Evolutionary conservation across 2,888 invertebrate species (phyloP).

Genomic region (Dryococelus australis): DNA sequence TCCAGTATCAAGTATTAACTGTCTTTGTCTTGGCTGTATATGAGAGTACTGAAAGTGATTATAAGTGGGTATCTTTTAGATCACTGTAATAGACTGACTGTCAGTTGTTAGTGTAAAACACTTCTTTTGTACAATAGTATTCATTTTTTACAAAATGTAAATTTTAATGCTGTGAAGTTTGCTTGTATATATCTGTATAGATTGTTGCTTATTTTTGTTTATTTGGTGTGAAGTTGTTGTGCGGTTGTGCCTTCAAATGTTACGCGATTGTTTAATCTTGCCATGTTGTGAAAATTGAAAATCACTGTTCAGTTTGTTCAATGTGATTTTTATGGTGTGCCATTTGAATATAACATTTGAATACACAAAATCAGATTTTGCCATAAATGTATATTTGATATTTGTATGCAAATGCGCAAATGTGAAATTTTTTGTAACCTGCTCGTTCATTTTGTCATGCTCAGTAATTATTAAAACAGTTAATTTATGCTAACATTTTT

Average conservation of each 20-base stretch:
- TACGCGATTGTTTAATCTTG: neutral
- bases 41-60: neutral
- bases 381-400: neutral
- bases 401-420: neutral
- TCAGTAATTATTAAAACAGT: neutral
- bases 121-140: slow-evolving; percentile 5
- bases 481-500: neutral
- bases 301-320: neutral
- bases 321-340: neutral
- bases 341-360: neutral
- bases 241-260: neutral
- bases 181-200: neutral
- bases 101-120: slow-evolving; percentile 2
- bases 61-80: neutral
- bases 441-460: neutral
- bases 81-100: slow-evolving; percentile 1
- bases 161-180: neutral
- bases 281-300: neutral
- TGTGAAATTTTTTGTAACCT: neutral
- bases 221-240: neutral
- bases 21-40: neutral
- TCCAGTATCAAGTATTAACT: neutral
- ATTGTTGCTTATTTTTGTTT: neutral
- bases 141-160: neutral
- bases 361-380: neutral